These are phyloP conservation scores for Anisognathus igniventris DNA, from an alignment of 2,797 vertebrate species.

Conservation along the genomic window DNA sequence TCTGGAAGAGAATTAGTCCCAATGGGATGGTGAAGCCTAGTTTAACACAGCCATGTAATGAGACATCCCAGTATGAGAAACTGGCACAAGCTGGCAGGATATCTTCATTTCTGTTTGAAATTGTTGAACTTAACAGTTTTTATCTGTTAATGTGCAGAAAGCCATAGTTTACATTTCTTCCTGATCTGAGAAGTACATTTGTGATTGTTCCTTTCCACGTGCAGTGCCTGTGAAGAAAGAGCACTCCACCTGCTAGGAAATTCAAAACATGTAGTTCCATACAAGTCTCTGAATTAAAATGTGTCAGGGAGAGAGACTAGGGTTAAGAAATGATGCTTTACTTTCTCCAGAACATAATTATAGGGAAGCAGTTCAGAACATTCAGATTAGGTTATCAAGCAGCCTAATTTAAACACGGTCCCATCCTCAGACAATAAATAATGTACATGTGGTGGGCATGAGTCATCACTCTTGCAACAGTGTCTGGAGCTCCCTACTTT, in stretches of 20 bases:
- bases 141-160: neutral
- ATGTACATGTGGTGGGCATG: neutral
- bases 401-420: conserved; percentile 60
- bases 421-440: conserved; percentile 63
- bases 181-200: neutral
- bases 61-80: neutral
- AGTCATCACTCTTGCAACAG: conserved; percentile 5
- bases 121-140: neutral
- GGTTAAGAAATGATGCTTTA: neutral
- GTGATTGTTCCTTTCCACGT: neutral
- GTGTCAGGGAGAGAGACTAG: neutral
- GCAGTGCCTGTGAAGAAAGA: neutral
- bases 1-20: neutral
- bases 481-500: neutral
- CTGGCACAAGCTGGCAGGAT: neutral
- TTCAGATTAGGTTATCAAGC: conserved; percentile 56
- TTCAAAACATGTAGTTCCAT: neutral
- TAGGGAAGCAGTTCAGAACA: conserved; percentile 31
- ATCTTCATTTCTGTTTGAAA: neutral
- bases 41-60: neutral
- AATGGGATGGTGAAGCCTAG: neutral
- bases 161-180: neutral
- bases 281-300: neutral
- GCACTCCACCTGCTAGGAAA: neutral
- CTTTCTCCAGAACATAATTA: conserved; percentile 40